Evolutionary conservation across 1,140 invertebrate genomes (phyloP).

Genomic region (Lanistes nyassanus): DNA sequence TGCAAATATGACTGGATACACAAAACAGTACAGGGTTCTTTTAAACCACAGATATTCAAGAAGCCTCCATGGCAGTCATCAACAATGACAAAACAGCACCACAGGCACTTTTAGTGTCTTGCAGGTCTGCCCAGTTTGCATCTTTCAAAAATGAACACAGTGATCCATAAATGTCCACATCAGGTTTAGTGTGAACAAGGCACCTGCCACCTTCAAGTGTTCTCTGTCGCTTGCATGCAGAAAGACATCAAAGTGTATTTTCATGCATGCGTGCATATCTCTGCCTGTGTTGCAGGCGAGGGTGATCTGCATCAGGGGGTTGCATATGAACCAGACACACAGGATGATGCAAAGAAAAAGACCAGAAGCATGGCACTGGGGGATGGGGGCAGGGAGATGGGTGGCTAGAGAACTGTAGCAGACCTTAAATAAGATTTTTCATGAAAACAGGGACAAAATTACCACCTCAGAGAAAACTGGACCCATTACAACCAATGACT

Average conservation of each 20-base stretch:
- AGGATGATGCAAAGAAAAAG: not conserved
- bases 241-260: not conserved
- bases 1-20: no score
- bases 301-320: no score
- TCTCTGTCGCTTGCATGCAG: no score
- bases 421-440: not conserved
- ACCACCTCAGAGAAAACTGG: not conserved
- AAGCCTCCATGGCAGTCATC: not conserved
- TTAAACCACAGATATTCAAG: no score
- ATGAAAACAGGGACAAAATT: not conserved
- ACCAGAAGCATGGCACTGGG: not conserved
- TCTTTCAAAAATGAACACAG: not conserved
- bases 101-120: not conserved
- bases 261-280: not conserved
- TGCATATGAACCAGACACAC: constrained; percentile 3
- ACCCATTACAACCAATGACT: not conserved
- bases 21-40: no score
- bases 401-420: not conserved
- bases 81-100: not conserved
- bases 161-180: no score
- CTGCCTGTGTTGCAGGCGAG: not conserved
- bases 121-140: not conserved
- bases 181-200: no score
- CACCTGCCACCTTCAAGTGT: no score
- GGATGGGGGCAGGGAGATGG: not conserved